These are phyloP conservation scores for Lordiphosa andalusiaca DNA, from an alignment of 2,888 invertebrate genomes.

Conservation along the genomic window DNA sequence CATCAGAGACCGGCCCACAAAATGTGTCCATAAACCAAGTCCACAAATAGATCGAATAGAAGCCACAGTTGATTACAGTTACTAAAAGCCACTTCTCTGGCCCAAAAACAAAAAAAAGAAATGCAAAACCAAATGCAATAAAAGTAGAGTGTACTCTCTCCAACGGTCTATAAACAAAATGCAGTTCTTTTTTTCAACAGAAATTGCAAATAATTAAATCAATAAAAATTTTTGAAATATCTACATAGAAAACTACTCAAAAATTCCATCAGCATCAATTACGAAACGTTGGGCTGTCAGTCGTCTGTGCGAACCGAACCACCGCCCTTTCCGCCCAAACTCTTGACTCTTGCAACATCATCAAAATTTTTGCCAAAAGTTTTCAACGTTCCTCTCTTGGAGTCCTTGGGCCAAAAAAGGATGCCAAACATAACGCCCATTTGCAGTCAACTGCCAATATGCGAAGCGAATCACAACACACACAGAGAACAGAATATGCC, in stretches of 20 bases:
- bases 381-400: constrained; percentile 15
- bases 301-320: no score
- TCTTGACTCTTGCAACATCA: constrained; percentile 69
- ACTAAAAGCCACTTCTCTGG: constrained; percentile 10
- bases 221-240: constrained; percentile 67
- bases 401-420: constrained; percentile 35
- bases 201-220: constrained; percentile 62
- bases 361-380: constrained; percentile 62
- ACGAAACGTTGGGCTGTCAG: constrained; percentile 25
- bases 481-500: constrained; percentile 36
- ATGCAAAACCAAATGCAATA: constrained; percentile 6
- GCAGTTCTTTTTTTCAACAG: constrained; percentile 7
- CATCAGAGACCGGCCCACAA: neutral
- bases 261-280: constrained; percentile 72
- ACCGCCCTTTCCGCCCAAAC: constrained; percentile 8
- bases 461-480: constrained; percentile 42
- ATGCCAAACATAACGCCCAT: constrained; percentile 68
- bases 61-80: constrained; percentile 13
- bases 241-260: constrained; percentile 56
- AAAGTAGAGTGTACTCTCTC: neutral
- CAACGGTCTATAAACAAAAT: constrained; percentile 1
- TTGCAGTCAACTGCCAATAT: constrained; percentile 73
- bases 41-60: constrained; percentile 12
- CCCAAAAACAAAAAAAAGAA: constrained; percentile 1
- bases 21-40: neutral